Conservation (phyloP, 2,113 vertebrate genomes). For the Clarias magur region DNA sequence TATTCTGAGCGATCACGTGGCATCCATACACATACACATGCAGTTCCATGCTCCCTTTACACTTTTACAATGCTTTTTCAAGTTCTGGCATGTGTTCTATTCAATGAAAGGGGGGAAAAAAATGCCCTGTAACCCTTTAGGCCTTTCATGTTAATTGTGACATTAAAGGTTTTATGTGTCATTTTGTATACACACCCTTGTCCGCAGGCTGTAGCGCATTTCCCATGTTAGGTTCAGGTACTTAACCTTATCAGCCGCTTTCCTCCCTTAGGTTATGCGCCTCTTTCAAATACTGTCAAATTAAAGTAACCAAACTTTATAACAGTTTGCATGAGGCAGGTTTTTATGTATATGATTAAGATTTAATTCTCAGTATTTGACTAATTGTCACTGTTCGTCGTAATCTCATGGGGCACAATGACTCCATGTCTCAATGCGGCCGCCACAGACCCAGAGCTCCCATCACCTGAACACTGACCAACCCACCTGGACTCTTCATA, state of each 20-base stretch:
- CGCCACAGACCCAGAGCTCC: background rate
- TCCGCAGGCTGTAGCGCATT: conserved; percentile 15
- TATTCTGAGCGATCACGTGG: background rate
- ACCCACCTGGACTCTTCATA: background rate
- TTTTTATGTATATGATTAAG: background rate
- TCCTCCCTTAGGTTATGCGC: background rate
- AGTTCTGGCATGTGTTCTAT: background rate
- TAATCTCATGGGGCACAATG: background rate
- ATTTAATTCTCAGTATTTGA: background rate
- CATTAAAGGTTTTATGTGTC: conserved; percentile 36
- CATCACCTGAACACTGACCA: background rate
- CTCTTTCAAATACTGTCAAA: background rate
- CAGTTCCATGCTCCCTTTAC: background rate
- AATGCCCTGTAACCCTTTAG: background rate
- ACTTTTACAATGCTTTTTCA: background rate
- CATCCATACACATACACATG: too few relatives aligned
- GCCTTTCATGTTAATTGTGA: conserved; percentile 2
- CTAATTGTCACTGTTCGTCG: background rate
- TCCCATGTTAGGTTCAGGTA: background rate
- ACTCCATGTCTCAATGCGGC: background rate
- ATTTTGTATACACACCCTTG: conserved; percentile 23
- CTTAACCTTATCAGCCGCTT: background rate
- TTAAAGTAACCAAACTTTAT: background rate
- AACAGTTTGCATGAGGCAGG: background rate
- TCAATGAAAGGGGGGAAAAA: background rate